A percentile compares a stretch with the other conserved stretches of the same genome.
Conservation (phyloP, 2,888 invertebrate genomes). For the Candidula unifasciata region DNA sequence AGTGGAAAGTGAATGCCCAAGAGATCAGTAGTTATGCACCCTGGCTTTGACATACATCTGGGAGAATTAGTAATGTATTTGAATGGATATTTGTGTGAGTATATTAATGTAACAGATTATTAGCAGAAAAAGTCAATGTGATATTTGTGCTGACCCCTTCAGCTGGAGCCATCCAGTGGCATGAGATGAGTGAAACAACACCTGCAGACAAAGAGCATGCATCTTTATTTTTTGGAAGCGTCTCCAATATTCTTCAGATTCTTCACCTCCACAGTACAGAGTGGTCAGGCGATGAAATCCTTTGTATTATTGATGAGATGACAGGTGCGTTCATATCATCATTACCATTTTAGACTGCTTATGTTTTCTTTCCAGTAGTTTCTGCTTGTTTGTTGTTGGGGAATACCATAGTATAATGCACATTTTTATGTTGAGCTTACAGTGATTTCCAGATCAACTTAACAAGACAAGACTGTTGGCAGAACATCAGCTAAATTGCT, state of each 20-base stretch:
- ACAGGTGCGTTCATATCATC: slow-evolving; percentile 67
- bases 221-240: slow-evolving; percentile 69
- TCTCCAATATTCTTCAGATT: slow-evolving; percentile 72
- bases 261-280: slow-evolving; percentile 70
- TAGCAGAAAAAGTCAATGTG: too few species aligned
- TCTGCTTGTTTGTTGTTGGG: not conserved
- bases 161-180: slow-evolving; percentile 74
- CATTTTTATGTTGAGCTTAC: too few species aligned
- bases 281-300: slow-evolving; percentile 76
- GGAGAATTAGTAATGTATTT: too few species aligned
- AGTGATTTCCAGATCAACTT: too few species aligned
- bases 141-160: not conserved
- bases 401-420: too few species aligned
- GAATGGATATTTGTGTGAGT: too few species aligned
- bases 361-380: not conserved
- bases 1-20: too few species aligned
- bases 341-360: not conserved
- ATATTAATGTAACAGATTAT: too few species aligned
- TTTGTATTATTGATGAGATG: slow-evolving; percentile 76
- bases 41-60: too few species aligned
- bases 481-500: too few species aligned
- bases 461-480: too few species aligned
- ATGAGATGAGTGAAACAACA: slow-evolving; percentile 75
- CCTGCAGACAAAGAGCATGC: slow-evolving; percentile 70
- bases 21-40: too few species aligned